phyloP scores from a whole-genome alignment of 1,140 invertebrate genomes.

The Euwallacea similis region DNA sequence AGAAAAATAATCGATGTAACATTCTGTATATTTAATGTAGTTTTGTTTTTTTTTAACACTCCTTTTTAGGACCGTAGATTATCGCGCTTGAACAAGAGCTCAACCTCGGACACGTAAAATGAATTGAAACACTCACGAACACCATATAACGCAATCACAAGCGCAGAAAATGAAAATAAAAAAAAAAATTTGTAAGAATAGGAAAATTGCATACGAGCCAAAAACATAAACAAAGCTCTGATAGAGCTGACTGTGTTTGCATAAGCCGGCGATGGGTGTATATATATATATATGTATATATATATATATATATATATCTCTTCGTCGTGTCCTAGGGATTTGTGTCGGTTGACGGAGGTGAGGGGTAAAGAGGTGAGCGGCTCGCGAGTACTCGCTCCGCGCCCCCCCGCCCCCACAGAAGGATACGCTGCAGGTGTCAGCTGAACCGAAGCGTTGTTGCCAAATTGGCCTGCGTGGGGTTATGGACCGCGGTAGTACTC shows the following conservation, averaged over 20 bases:
- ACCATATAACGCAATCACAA: no score
- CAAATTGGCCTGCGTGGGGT: slow-evolving; percentile 20
- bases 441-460: slow-evolving; percentile 43
- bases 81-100: no score
- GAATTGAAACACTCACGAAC: no score
- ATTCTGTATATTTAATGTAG: no score
- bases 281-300: background rate
- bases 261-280: slow-evolving; percentile 10
- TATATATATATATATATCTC: slow-evolving; percentile 42
- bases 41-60: no score
- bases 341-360: slow-evolving; percentile 36
- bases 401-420: slow-evolving; percentile 43
- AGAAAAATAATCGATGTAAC: no score
- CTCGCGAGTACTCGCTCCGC: slow-evolving; percentile 47
- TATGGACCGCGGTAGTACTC: slow-evolving; percentile 37
- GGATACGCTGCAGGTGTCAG: slow-evolving; percentile 53
- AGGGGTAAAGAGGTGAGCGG: slow-evolving; percentile 23
- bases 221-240: slow-evolving; percentile 3
- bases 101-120: no score
- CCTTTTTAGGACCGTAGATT: no score
- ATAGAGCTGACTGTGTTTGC: background rate
- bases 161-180: no score
- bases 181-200: no score
- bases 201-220: no score
- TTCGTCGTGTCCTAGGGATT: slow-evolving; percentile 47